Evolutionary conservation across 2,797 vertebrate genomes (phyloP).

Genomic region (Diceros bicornis): DNA sequence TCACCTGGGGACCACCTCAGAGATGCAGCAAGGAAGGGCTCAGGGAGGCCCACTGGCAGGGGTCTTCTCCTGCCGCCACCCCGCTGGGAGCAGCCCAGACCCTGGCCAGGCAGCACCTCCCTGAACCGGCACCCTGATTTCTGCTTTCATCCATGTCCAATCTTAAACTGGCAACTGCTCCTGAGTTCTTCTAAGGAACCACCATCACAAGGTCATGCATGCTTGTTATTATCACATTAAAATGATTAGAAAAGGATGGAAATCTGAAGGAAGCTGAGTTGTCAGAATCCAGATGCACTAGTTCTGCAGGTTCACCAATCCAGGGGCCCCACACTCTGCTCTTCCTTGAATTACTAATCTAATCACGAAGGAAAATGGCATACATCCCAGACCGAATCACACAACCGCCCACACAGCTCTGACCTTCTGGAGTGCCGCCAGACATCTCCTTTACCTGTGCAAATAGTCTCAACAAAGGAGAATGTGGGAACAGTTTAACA

Average conservation of each 20-base stretch:
- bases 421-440: neutral
- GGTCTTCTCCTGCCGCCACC: neutral
- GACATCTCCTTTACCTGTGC: neutral
- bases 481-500: neutral
- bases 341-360: neutral
- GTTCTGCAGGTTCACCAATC: neutral
- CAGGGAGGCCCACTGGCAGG: too few species aligned
- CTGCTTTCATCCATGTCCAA: neutral
- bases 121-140: neutral
- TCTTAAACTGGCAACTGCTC: neutral
- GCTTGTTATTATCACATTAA: neutral
- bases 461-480: neutral
- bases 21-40: neutral
- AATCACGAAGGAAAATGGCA: neutral
- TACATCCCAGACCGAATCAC: neutral
- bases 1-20: neutral
- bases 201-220: neutral
- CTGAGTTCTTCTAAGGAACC: neutral
- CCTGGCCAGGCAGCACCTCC: neutral
- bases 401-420: rapidly evolving
- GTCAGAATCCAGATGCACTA: neutral
- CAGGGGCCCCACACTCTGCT: neutral
- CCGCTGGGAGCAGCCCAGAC: too few species aligned
- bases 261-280: neutral
- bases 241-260: neutral